These are phyloP conservation scores for Pemphredon lugubris DNA, from an alignment of 2,888 invertebrate species.

Conservation along the genomic window DNA sequence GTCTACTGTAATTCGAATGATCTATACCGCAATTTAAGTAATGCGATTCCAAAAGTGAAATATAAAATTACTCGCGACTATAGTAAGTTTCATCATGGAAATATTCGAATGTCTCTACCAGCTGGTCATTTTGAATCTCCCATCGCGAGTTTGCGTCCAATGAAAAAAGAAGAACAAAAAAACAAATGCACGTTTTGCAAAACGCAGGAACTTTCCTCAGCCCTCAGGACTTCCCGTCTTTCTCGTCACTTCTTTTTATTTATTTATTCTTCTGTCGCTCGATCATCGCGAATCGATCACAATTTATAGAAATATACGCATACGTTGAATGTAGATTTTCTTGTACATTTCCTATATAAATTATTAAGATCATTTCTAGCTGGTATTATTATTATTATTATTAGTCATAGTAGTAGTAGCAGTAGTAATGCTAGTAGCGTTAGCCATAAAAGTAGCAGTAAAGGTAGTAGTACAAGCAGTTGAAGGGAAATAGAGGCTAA, in stretches of 20 bases:
- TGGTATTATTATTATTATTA: constrained; percentile 62
- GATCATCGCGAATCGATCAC: constrained; percentile 68
- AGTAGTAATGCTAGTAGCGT: constrained; percentile 29
- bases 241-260: constrained; percentile 60
- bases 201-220: constrained; percentile 32
- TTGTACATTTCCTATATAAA: constrained; percentile 79
- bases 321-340: constrained; percentile 79
- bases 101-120: no score
- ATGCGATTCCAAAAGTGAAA: no score
- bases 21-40: no score
- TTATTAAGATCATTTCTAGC: constrained; percentile 70
- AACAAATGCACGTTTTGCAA: no score
- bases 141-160: no score
- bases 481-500: constrained; percentile 60
- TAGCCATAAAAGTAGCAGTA: constrained; percentile 1
- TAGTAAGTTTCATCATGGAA: no score
- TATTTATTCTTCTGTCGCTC: constrained; percentile 67
- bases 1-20: no score
- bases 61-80: no score
- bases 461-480: constrained; percentile 8
- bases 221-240: constrained; percentile 44
- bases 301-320: constrained; percentile 72
- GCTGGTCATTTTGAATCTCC: no score
- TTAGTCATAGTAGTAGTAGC: constrained; percentile 22
- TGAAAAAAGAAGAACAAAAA: no score